Evolutionary conservation across 2,113 vertebrate species (phyloP).

Genomic region (Nycticorax nycticorax): DNA sequence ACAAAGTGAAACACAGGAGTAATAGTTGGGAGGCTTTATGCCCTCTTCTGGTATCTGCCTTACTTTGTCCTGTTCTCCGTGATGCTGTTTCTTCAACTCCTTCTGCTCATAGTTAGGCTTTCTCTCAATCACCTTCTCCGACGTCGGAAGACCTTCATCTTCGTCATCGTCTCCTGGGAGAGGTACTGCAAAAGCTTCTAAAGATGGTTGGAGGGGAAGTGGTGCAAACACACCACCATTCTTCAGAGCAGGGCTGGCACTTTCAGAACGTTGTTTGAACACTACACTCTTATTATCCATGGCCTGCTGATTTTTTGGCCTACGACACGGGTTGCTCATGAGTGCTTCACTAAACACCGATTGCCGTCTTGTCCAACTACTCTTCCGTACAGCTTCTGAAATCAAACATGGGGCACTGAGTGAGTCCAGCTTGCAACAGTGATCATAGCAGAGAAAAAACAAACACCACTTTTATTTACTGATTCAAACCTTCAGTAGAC

Average conservation of each 20-base stretch:
- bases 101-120: neutral
- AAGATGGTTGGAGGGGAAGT: rapidly evolving
- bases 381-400: neutral
- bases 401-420: neutral
- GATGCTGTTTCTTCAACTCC: neutral
- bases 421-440: neutral
- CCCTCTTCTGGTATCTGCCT: neutral
- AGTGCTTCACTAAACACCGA: neutral
- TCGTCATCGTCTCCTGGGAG: neutral
- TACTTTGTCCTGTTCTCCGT: neutral
- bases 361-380: neutral
- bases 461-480: neutral
- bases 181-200: neutral
- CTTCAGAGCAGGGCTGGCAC: rapidly evolving
- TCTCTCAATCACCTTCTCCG: rapidly evolving
- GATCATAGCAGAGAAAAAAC: neutral
- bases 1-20: neutral
- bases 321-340: rapidly evolving
- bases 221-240: rapidly evolving
- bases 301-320: neutral
- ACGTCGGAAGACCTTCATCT: rapidly evolving
- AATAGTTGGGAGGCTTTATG: neutral
- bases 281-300: neutral
- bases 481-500: neutral
- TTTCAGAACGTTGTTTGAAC: rapidly evolving